Evolutionary conservation across 2,888 invertebrate species (phyloP), one percentile per base, ranked within the genome.

Genomic region (Apodemia duryi): DNA sequence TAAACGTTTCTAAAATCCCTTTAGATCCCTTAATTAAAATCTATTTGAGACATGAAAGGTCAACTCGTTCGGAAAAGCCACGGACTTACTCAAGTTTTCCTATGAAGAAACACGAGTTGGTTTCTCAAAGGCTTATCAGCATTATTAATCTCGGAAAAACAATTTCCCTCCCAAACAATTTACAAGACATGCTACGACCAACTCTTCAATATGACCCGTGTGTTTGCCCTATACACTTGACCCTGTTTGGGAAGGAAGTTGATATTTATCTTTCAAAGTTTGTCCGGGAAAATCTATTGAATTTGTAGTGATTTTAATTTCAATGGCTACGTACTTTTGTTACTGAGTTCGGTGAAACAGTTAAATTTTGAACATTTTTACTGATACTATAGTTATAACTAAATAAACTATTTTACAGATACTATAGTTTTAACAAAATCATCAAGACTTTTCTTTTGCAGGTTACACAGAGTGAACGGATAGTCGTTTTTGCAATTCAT

Each of bases 171-270:
- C 69, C 64, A 68, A 69, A 69, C 68, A 67, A 67, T 70, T 70
- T 70, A 63, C 61, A 65, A 68, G 68, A 67, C 68, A 64, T 63
- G 67, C 67, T 61, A 62, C 66, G 63, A 63, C 63, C 67, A 63
- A 64, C 66, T 67, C 21, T 41, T 61, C 54, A 11, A 54, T 54
- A 29, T 63, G 65, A 66, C 64, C 54, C 62, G 66, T 67, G 70
- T 73, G 64, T 69, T 69, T 72, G 68, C 68, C 67, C 67, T 65
- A 71, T 69, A 71, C 65, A 71, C 72, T 72, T 70, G 69, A 71
- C 72, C 71, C 67, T 66, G 63, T 70, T 57, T 49, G 35, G 41
- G 61, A 66, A 66, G 63, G 54, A 54, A 38, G 63, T 63, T 54
- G 41, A 13, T 62, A 54, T 66, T 57, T 64, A 62, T 64, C 57